Base-by-base conservation (phyloP, 2,888 invertebrate genomes). In the Drosophila kambysellisi region DNA sequence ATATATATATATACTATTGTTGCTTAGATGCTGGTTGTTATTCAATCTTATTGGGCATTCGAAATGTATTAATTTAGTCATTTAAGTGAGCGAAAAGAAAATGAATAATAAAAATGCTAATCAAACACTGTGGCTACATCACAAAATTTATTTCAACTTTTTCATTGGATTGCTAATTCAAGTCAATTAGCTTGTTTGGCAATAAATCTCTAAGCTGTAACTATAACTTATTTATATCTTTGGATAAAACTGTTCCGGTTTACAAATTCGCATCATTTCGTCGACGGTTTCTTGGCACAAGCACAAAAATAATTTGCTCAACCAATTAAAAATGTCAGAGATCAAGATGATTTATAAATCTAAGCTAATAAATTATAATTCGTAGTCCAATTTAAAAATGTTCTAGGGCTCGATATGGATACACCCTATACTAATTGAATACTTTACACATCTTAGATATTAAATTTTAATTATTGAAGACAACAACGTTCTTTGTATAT, bases 11-110 rank as follows among this genome's bases (percentile, higher is more conserved):
- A 53, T 67, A 29, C 43, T 25, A 29, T n/a, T 61, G 30, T 35
- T 76, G 37, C 35, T 74, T 56, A 61, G 57, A 41, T 60, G 46
- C 29, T 37, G 66, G 59, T 56, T 25, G 51, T 57, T 61, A 60
- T 67, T 59, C 30, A 37, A 25, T 37, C 20, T 12, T 30, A 30
- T 41, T 50, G 50, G 56, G 60, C 73, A 58, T 60, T 59, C 69
- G 41, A 75, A 66, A 87, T 79, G 85, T 89, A 89, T 84, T 84
- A 89, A 84, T 79, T 88, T 88, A 82, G 85, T 62, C 52, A 59
- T 29, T 30, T 71, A 79, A 85, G 65, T 70, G 52, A 71, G 54
- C 74, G 50, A 37, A 60, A 72, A 74, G 56, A 68, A 46, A 65
- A 58, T 67, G 50, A 73, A 56, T 69, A 74, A 83, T 69, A 56